Base-by-base conservation (phyloP, 2,888 invertebrate species). In the Phania funesta region DNA sequence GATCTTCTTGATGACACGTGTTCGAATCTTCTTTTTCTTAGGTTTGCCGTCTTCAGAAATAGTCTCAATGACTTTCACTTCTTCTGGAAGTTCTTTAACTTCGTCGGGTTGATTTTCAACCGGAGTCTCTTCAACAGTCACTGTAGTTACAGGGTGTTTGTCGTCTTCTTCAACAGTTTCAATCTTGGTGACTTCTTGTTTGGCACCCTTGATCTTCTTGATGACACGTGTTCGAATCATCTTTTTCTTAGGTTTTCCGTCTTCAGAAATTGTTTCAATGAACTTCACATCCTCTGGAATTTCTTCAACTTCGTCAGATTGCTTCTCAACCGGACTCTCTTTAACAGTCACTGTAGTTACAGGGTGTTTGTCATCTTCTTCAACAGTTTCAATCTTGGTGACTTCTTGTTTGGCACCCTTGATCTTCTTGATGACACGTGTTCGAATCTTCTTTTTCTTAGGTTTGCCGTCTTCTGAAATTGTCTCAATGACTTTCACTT, bases 161-260 rank as follows among this genome's bases (percentile, higher is more conserved):
- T 64, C 64, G 35, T 64, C 48, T 64, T 64, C 64, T 22, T 64
- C 64, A 22, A 64, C 64, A 20, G 64, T 64, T 48, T 64, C 32
- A n/a, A 64, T 64, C 13, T 64, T 64, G 2, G 46, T 64, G 3
- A 48, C 48, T 48, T 64, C 46, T 64, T 64, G 64, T n/a, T 64
- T 48, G n/a, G 48, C 46, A 32, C 48, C 64, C 64, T 48, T 64
- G 0, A 64, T 13, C 32, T 48, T 64, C 9, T 64, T 64, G 46
- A 64, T 64, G 3, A 48, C 20, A 32, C 64, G 48, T 18, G 64
- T 64, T 2, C 48, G 46, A 32, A 64, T 64, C 64, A 48, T 64
- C 32, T 32, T 48, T 32, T 64, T 64, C 32, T 1, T 64, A 0
- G 64, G 64, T 1, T 20, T 48, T 3, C 48, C 64, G 6, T 64